Evolutionary conservation across 2,797 vertebrate genomes (phyloP).

Genomic region (Amblyraja radiata): DNA sequence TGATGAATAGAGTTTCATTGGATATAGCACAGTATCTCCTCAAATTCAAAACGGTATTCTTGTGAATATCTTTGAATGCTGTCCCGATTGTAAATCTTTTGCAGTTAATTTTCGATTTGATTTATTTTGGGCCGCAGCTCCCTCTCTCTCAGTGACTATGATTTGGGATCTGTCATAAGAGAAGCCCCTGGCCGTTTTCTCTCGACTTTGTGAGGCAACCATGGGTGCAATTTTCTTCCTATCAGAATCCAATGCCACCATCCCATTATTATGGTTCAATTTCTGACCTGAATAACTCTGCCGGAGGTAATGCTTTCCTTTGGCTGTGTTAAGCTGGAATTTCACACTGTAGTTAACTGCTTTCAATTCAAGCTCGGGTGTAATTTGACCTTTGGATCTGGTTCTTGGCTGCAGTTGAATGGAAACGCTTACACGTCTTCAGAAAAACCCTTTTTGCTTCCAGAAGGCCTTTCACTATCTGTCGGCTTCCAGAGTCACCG

Average conservation of each 20-base stretch:
- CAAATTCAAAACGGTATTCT: not conserved
- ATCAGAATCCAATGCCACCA: not conserved
- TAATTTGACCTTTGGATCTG: not conserved
- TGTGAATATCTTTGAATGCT: not conserved
- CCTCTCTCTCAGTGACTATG: not conserved
- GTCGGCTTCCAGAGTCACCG: not conserved
- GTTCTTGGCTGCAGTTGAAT: not conserved
- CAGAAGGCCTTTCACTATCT: not conserved
- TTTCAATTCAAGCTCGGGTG: not conserved
- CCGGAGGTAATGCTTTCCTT: not conserved
- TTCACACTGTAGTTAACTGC: not conserved
- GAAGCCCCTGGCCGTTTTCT: not conserved
- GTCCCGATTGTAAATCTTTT: slow-evolving; percentile 13
- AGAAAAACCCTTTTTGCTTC: not conserved
- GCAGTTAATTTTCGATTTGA: not conserved
- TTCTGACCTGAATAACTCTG: not conserved
- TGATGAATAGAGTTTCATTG: not conserved
- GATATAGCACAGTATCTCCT: not conserved
- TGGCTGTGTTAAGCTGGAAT: not conserved
- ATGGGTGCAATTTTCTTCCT: not conserved
- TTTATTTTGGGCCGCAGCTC: not conserved
- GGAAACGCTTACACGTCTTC: not conserved
- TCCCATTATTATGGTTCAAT: not conserved
- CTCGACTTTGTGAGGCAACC: not conserved
- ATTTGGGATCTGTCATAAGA: not conserved